A percentile compares a stretch with the other conserved stretches of the same genome.
phyloP scores from a whole-genome alignment of 2,113 vertebrate species.

The Sinocyclocheilus anshuiensis region DNA sequence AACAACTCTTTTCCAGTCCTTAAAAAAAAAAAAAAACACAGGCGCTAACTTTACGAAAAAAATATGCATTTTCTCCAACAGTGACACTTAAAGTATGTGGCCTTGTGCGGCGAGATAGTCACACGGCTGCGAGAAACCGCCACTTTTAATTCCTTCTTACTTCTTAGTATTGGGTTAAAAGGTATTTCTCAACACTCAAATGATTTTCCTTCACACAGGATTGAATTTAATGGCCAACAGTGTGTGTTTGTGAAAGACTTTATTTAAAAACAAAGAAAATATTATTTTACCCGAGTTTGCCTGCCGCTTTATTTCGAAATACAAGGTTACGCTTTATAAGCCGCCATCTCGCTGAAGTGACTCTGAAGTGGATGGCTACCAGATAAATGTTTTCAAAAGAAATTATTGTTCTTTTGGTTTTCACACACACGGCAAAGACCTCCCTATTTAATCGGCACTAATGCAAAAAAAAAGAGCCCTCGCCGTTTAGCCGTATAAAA shows the following conservation, averaged over 20 bases:
- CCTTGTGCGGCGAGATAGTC: background rate
- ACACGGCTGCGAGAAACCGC: background rate
- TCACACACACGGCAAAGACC: slow-evolving; percentile 69
- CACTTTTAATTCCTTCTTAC: background rate
- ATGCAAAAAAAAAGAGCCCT: slow-evolving; percentile 55
- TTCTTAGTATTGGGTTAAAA: slow-evolving; percentile 33
- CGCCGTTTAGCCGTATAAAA: slow-evolving; percentile 57
- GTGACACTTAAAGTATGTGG: background rate
- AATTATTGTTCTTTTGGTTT: slow-evolving; percentile 83
- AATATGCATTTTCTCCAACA: background rate
- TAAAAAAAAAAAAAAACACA: background rate
- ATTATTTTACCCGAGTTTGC: slow-evolving; percentile 46
- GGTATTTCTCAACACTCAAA: slow-evolving; percentile 23
- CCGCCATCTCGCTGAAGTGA: slow-evolving; percentile 80
- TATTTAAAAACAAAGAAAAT: slow-evolving; percentile 45
- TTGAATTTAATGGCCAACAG: slow-evolving; percentile 23
- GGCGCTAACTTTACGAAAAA: background rate
- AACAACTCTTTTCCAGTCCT: slow-evolving; percentile 28
- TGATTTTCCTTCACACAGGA: slow-evolving; percentile 8
- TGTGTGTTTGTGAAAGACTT: slow-evolving; percentile 27
- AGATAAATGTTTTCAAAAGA: slow-evolving; percentile 83
- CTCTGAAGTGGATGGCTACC: slow-evolving; percentile 75
- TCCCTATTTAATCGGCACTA: slow-evolving; percentile 64
- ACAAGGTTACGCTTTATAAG: slow-evolving; percentile 83
- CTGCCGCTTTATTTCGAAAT: slow-evolving; percentile 50